A percentile compares a stretch with the other conserved stretches of the same genome.
phyloP scores from a whole-genome alignment of 2,888 invertebrate species.

The Drosophila neonasuta region DNA sequence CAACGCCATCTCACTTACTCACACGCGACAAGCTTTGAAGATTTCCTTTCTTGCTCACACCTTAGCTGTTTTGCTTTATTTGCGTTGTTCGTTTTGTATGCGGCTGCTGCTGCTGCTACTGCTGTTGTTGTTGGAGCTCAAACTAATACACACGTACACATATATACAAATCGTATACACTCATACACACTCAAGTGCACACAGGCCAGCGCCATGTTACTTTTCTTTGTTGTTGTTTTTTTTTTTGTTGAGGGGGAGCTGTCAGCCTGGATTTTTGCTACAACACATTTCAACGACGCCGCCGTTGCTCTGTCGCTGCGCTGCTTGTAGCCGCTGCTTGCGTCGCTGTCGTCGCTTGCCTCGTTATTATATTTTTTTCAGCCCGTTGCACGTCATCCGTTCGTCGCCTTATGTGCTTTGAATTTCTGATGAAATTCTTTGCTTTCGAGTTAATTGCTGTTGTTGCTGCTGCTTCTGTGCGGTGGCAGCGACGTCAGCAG shows the following conservation, averaged over 20 bases:
- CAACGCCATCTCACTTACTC: conserved; percentile 48
- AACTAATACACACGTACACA: conserved; percentile 32
- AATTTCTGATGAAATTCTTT: conserved; percentile 80
- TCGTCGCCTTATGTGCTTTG: conserved; percentile 67
- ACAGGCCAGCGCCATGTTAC: conserved; percentile 72
- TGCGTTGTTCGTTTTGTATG: conserved; percentile 60
- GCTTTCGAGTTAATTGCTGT: conserved; percentile 75
- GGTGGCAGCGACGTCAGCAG: conserved; percentile 14
- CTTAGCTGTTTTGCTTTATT: conserved; percentile 46
- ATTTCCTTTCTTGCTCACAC: conserved; percentile 36
- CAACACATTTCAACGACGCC: conserved; percentile 59
- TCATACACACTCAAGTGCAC: conserved; percentile 13
- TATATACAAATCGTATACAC: conserved; percentile 11
- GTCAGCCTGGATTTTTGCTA: conserved; percentile 77
- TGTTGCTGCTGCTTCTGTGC: conserved; percentile 25
- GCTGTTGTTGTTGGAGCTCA: conserved; percentile 34
- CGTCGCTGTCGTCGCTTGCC: conserved; percentile 37
- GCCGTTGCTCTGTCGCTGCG: conserved; percentile 28
- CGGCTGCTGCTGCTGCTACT: conserved; percentile 17
- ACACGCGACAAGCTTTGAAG: neutral
- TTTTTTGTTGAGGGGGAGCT: conserved; percentile 68
- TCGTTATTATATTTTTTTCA: conserved; percentile 58
- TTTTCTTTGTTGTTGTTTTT: conserved; percentile 66
- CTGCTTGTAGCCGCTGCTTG: conserved; percentile 41
- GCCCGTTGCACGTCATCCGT: conserved; percentile 72